Conservation (phyloP, 2,797 vertebrate species). For the Agapornis canus region DNA sequence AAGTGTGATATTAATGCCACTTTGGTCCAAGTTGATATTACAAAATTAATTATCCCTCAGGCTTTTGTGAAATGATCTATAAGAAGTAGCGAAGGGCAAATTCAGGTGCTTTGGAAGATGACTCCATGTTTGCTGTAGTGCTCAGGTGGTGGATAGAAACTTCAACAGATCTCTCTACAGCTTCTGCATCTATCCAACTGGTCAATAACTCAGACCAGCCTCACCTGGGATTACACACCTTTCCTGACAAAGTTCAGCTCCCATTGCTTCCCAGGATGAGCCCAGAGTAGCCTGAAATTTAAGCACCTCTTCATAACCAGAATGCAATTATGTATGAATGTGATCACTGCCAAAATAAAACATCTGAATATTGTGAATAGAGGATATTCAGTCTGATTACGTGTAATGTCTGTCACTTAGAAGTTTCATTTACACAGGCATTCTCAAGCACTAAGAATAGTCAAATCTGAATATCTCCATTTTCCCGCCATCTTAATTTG, state of each 20-base stretch:
- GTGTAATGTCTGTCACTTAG: background rate
- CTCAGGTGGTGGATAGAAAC: background rate
- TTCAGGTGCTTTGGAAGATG: background rate
- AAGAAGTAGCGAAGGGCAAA: background rate
- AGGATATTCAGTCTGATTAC: background rate
- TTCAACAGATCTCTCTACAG: background rate
- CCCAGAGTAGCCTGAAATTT: background rate
- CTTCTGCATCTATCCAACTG: background rate
- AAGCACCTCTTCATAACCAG: fast-evolving
- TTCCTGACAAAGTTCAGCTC: background rate
- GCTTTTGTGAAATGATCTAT: background rate
- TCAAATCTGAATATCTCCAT: background rate
- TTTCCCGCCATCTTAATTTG: background rate
- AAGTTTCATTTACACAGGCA: background rate
- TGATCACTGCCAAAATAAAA: background rate
- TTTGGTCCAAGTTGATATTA: fast-evolving
- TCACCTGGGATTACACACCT: fast-evolving
- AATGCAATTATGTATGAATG: fast-evolving
- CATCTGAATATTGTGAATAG: background rate
- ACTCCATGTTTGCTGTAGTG: fast-evolving
- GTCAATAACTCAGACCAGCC: fast-evolving
- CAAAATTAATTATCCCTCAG: background rate
- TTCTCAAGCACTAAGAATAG: background rate
- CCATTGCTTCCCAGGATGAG: background rate
- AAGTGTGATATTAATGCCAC: background rate